Base-by-base conservation (phyloP, 2,888 invertebrate species). In the Plusia festucae region DNA sequence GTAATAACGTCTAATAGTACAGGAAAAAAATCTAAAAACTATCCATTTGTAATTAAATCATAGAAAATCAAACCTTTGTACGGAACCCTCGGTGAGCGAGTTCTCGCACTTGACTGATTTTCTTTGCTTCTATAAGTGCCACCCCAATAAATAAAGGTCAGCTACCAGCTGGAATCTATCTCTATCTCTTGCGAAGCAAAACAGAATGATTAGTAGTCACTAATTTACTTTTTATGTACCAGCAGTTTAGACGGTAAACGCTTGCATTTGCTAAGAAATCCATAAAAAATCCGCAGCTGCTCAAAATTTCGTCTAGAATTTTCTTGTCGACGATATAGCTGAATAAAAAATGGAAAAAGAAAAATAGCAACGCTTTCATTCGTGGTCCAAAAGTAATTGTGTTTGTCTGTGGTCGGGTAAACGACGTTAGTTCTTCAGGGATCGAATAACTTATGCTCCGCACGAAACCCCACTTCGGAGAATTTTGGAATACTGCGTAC, bases 391-490 rank as follows among this genome's bases (percentile, higher is more conserved):
- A 51, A 53, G 56, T 56, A 56, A 76, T 71, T 63, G 52, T 40
- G 27, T 34, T 30, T 8, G 1, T 44, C 16, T 30, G 20, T 54
- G 15, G 46, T 13, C 24, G 32, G 13, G 20, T 30, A 58, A 54
- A 65, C 44, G 49, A 46, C 52, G 32, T 78, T 30, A 22, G 60
- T 15, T 24, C 34, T 49, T 60, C 52, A 34, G 60, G 73, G 53
- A 34, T 52, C 54, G 24, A 60, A 73, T 73, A 73, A 58, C 51
- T 55, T 55, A 58, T 40, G 57, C 34, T 57, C 13, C 16, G 16
- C 46, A 49, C 46, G 46, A 20, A 20, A 20, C 6, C 18, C 46
- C 4, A 20, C 20, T 49, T 49, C 46, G 9, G 11, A 20, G 46
- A 49, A 49, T 49, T 49, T 49, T 11, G 46, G 9, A 49, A 16